Percentiles rank a stretch among this genome's conserved stretches.
phyloP scores from a whole-genome alignment of 2,797 vertebrate species.

The Pelochelys cantorii region DNA sequence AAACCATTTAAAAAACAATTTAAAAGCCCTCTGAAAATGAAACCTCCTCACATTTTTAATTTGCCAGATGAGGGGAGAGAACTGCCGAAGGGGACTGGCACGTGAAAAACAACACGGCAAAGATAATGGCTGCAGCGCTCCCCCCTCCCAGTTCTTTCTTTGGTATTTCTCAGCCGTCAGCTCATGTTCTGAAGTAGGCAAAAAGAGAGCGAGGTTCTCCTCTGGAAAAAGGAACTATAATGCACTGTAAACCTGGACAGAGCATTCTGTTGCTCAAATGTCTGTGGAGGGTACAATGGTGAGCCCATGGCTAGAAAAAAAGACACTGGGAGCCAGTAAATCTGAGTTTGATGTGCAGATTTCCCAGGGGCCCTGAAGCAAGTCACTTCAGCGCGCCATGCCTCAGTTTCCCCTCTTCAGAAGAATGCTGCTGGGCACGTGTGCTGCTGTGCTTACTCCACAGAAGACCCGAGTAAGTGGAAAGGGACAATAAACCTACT shows the following conservation, averaged over 20 bases:
- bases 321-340: no score
- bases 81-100: conserved; percentile 35
- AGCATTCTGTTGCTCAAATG: not conserved
- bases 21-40: no score
- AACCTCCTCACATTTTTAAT: conserved; percentile 47
- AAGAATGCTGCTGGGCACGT: not conserved
- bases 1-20: not conserved
- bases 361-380: not conserved
- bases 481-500: no score
- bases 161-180: conserved; percentile 47
- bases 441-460: no score
- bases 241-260: not conserved
- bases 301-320: not conserved
- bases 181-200: conserved; percentile 26
- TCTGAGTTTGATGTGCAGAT: not conserved
- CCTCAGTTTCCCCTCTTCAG: not conserved
- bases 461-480: no score
- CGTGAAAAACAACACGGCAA: conserved; percentile 24
- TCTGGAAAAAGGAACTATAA: not conserved
- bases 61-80: conserved; percentile 47
- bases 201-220: conserved; percentile 24
- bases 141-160: conserved; percentile 11
- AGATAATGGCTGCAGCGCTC: conserved; percentile 41
- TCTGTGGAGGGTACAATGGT: not conserved
- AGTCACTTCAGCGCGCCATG: not conserved